Percentiles rank a stretch among this genome's conserved stretches.
These are phyloP conservation scores for Mellilla xanthometata DNA, from an alignment of 2,888 invertebrate genomes.

Conservation along the genomic window DNA sequence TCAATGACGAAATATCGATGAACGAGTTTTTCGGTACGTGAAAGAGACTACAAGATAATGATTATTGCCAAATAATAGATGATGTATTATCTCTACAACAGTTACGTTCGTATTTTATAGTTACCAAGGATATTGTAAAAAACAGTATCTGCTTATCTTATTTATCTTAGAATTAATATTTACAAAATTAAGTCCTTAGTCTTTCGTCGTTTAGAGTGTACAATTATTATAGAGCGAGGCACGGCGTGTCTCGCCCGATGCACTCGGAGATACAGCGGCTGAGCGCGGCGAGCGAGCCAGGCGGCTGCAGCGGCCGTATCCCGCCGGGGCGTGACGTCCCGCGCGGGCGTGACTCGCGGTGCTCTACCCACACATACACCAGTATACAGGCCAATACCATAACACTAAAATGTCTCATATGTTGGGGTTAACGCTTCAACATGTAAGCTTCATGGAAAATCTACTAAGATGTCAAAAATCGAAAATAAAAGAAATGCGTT, in stretches of 20 bases:
- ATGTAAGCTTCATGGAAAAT: no score
- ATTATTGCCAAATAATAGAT: constrained; percentile 72
- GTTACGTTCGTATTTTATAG: constrained; percentile 65
- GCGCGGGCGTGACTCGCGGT: constrained; percentile 27
- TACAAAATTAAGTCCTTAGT: constrained; percentile 78
- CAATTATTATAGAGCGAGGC: constrained; percentile 61
- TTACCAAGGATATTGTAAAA: constrained; percentile 80
- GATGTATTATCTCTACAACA: constrained; percentile 73
- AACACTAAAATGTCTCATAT: no score
- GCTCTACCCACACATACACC: constrained; percentile 26
- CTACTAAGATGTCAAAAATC: no score
- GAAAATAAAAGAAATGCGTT: no score
- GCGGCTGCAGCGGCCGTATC: no score
- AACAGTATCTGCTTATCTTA: constrained; percentile 75
- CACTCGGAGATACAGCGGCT: constrained; percentile 43
- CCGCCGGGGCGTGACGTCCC: constrained; percentile 44
- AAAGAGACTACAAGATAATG: constrained; percentile 57
- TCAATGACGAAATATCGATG: constrained; percentile 31
- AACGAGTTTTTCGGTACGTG: constrained; percentile 37
- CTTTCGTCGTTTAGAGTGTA: constrained; percentile 72
- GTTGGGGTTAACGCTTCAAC: no score
- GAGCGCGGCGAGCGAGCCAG: no score
- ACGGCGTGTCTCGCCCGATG: constrained; percentile 47
- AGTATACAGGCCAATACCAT: constrained; percentile 41
- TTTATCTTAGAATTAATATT: constrained; percentile 71